Evolutionary conservation across 2,113 vertebrate genomes (phyloP), one percentile per base, ranked within the genome.

Genomic region (Amazona vittata): DNA sequence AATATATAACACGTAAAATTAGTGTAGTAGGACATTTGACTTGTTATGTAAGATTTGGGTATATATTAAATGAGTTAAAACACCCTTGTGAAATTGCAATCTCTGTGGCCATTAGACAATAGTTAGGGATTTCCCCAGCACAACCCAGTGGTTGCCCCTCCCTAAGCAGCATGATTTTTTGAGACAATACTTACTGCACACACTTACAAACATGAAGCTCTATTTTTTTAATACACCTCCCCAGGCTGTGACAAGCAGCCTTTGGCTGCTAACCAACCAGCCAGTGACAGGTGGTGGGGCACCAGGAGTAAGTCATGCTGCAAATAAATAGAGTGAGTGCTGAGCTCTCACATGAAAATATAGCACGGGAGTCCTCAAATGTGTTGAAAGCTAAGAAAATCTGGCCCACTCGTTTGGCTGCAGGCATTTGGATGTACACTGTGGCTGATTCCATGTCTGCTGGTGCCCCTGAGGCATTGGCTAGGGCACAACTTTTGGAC

Each of bases 321-420:
- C 59, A 65, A 44, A 50, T 4, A 31, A 44, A 47, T 3, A 29
- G 57, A 57, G n/a, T 15, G 12, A 86, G 24, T 0, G 0, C 25
- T 77, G 37, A 1, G 0, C 26, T 50, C 43, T 62, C 68, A 43
- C 15, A 26, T 13, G 31, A 37, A 71, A 89, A 81, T 50, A 39
- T 20, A 63, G 8, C n/a, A 47, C 0, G 1, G 15, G 52, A 85
- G 43, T 50, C 33, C 60, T 78, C 81, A 89, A 4, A 39, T 4
- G 26, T 12, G 29, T 67, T 64, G 29, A 79, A 22, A 84, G 63
- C 2, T 6, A 53, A 73, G 22, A 59, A 82, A 92, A 75, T 41
- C n/a, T 41, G 46, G 6, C 7, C 35, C 19, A 4, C 16, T 50
- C 2, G 1, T 81, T n/a, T 86, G 20, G 12, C 41, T 88, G 33